A percentile compares a stretch with the other conserved stretches of the same genome.
Conservation (phyloP, 2,797 vertebrate genomes). For the Taeniopygia guttata region DNA sequence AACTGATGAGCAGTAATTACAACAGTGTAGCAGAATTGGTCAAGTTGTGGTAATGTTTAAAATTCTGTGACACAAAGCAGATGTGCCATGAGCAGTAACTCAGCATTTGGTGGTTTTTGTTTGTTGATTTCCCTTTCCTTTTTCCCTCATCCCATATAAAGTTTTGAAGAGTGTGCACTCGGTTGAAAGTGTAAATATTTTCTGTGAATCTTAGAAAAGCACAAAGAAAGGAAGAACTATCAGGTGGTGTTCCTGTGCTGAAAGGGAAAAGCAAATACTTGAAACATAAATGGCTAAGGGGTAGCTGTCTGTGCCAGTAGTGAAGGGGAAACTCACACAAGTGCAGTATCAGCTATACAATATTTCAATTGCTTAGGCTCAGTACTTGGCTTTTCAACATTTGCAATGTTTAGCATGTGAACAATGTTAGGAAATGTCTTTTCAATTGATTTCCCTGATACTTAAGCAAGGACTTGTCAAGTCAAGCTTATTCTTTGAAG, state of each 20-base stretch:
- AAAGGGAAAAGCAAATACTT: background rate
- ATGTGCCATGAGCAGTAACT: background rate
- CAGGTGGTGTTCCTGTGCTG: background rate
- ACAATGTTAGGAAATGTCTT: background rate
- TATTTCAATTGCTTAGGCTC: background rate
- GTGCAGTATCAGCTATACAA: background rate
- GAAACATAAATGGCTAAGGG: background rate
- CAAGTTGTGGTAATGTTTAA: background rate
- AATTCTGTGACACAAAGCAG: background rate
- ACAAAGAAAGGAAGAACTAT: background rate
- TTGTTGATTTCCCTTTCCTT: background rate
- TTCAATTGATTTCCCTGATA: background rate
- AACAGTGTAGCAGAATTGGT: background rate
- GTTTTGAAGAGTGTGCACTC: background rate
- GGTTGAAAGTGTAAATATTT: background rate
- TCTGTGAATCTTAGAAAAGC: background rate
- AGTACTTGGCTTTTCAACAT: background rate
- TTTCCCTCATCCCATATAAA: fast-evolving
- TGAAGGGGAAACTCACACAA: background rate
- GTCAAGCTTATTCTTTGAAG: background rate
- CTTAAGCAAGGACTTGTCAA: background rate
- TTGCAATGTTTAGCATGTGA: background rate
- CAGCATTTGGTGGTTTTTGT: background rate
- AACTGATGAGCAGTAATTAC: background rate
- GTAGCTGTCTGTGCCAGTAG: background rate